phyloP scores from a whole-genome alignment of 2,888 invertebrate genomes.

The Xanthia icteritia region DNA sequence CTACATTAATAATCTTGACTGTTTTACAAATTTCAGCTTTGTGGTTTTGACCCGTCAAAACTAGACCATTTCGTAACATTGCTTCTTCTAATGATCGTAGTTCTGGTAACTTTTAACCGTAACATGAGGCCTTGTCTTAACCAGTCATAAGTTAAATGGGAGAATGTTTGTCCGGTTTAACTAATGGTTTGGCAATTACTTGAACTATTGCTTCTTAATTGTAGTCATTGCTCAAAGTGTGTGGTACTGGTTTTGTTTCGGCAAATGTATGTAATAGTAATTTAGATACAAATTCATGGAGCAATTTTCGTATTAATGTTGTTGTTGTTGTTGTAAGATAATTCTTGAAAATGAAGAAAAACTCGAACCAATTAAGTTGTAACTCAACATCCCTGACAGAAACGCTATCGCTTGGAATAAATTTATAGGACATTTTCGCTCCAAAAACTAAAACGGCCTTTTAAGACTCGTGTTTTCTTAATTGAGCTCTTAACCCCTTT shows the following conservation, averaged over 20 bases:
- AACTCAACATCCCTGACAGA: too few species aligned
- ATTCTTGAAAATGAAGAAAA: not conserved
- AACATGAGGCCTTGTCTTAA: slow-evolving; percentile 18
- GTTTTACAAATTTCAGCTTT: not conserved
- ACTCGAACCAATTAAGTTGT: not conserved
- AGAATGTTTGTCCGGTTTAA: slow-evolving; percentile 29
- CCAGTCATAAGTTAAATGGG: slow-evolving; percentile 25
- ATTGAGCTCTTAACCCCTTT: too few species aligned
- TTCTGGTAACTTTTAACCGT: slow-evolving; percentile 22
- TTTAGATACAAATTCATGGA: not conserved
- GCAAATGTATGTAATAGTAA: not conserved
- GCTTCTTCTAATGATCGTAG: slow-evolving; percentile 16
- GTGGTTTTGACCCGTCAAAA: slow-evolving; percentile 7
- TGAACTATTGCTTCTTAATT: slow-evolving; percentile 12
- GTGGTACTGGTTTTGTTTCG: not conserved
- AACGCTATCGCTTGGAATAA: not conserved
- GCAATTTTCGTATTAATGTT: not conserved
- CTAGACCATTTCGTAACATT: slow-evolving; percentile 5
- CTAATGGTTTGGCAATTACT: slow-evolving; percentile 33
- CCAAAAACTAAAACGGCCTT: not conserved
- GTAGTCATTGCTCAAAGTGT: not conserved
- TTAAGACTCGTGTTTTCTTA: not conserved
- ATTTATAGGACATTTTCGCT: not conserved
- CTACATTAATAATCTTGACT: not conserved
- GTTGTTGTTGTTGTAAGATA: not conserved